A percentile compares a stretch with the other conserved stretches of the same genome.
Evolutionary conservation across 2,113 vertebrate genomes (phyloP).

Genomic region (Thermophis baileyi): DNA sequence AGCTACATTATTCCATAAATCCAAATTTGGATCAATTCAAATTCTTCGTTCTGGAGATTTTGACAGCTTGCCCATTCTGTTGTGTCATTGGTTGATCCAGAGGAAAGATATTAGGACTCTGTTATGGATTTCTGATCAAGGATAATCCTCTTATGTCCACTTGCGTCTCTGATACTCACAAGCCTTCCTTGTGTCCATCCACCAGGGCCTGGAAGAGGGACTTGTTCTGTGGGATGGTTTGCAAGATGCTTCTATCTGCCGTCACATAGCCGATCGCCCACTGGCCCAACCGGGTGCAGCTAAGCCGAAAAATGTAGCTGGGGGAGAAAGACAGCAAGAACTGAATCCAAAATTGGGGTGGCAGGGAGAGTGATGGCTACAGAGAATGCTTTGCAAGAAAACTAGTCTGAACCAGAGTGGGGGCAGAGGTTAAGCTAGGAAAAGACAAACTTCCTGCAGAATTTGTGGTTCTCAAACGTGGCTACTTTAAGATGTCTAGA

Average conservation of each 20-base stretch:
- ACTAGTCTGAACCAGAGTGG: not conserved
- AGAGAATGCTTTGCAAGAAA: not conserved
- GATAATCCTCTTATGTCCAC: not conserved
- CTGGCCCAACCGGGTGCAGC: constrained; percentile 82
- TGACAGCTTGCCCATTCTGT: not conserved
- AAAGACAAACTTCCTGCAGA: not conserved
- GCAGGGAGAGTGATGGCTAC: not conserved
- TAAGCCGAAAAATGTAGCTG: constrained; percentile 79
- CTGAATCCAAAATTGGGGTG: not conserved
- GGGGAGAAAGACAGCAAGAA: not conserved
- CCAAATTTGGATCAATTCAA: not conserved
- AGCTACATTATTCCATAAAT: not conserved
- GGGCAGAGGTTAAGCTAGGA: not conserved
- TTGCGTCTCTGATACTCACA: constrained; percentile 63
- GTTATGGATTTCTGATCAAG: not conserved
- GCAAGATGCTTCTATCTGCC: constrained; percentile 69
- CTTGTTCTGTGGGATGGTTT: constrained; percentile 78
- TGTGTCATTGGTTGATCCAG: not conserved
- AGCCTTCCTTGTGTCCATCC: constrained; percentile 76
- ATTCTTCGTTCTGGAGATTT: not conserved
- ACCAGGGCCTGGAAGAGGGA: constrained; percentile 78
- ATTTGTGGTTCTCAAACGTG: not conserved
- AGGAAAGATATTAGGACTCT: not conserved
- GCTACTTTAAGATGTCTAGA: not conserved
- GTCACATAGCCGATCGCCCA: constrained; percentile 88